Base-by-base conservation (phyloP, 1,140 invertebrate genomes). In the Eupeodes corollae region DNA sequence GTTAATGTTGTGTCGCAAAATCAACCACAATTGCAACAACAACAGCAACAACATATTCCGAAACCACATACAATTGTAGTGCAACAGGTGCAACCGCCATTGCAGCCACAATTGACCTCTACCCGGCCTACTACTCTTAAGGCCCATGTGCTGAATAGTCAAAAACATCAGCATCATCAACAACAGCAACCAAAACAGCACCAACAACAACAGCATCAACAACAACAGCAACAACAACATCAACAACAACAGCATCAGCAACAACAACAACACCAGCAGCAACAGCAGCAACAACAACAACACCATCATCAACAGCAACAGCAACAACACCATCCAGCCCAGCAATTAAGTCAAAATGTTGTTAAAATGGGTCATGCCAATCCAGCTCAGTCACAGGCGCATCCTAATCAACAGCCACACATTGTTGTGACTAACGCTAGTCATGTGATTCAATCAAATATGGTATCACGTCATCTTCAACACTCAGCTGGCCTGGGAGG, bases 111-210 rank as follows among this genome's bases (percentile, higher is more conserved):
- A 42, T 56, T 49, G 30, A 58, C 42, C 16, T 61, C 52, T 37
- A 60, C 65, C 21, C 48, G 63, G 3, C 52, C 58, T 12, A 62
- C 58, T 12, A 61, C 63, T 0, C 47, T 66, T 0, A 66, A 66
- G 39, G 63, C 63, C 6, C 63, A 66, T 32, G 63, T 66, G 6
- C 51, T 66, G 2, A 66, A 66, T 41, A 55, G 63, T 21, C 63
- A 66, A 14, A 63, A 66, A 50, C 59, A 56, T 21, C 50, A 60
- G 5, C 58, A 63, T 14, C 61, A 64, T 19, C 59, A 61, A 11
- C 54, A 56, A 21, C 49, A 50, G 13, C 44, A 46, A 26, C 47
- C 30, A 47, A 19, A 16, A 12, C 33, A 33, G 6, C 40, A 16
- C 21, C 30, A 19, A 35, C 33, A 12, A 18, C 12, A n/a, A 5